Evolutionary conservation across 1,140 invertebrate genomes (phyloP), one percentile per base, ranked within the genome.

Genomic region (Caenorhabditis latens): DNA sequence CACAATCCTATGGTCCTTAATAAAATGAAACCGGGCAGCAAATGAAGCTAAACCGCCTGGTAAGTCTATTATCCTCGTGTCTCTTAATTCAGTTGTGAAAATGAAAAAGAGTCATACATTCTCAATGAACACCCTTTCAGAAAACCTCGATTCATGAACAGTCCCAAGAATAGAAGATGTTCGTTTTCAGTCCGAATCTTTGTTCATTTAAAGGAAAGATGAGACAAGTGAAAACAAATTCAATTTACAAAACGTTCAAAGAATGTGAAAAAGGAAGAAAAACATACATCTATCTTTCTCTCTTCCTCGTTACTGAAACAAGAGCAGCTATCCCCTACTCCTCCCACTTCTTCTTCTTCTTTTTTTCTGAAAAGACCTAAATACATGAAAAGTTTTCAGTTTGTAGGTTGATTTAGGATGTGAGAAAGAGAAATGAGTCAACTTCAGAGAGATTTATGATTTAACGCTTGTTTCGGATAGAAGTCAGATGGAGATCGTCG

Each of bases 161-260:
- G 32, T 32, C 32, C 32, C 32, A 32, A 32, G 32, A 32, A 32
- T 32, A 2, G 5, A 8, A 58, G 19, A 58, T 21, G 16, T 58
- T 21, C n/a, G 16, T 14, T 58, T 58, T n/a, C 21, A 9, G 8
- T 58, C 57, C 8, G 57, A 58, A 58, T 8, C 57, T 53, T 16
- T 53, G 50, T 53, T 53, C 57, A n/a, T n/a, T 58, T 58, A 53
- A 53, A 53, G 50, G 11, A 53, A 8, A 58, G 14, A n/a, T 40
- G 61, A 65, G 24, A 65, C 61, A 65, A 65, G 32, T 65, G 32
- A 40, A 65, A 65, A 65, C 61, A 65, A 65, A 65, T 65, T 65
- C 61, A 65, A 65, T 65, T 65, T 40, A 65, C 61, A 65, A 65
- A 65, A 65, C 61, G 24, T 40, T 65, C 61, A 13, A 42, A 42